Conservation (phyloP, 2,797 vertebrate genomes). For the Pseudopleuronectes americanus region DNA sequence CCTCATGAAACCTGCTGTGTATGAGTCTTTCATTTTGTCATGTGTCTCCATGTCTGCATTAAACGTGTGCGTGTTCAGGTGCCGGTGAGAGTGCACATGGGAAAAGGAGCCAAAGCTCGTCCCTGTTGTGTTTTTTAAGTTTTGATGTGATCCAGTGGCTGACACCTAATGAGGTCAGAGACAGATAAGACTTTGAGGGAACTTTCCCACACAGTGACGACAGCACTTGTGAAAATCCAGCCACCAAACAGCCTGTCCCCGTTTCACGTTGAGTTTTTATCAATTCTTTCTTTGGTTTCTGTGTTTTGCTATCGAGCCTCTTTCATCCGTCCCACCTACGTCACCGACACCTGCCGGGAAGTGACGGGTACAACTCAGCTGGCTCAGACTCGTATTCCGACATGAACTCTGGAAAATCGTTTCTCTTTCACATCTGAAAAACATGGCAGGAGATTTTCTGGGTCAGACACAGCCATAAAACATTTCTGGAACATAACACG, state of each 20-base stretch:
- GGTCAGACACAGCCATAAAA: too few relatives aligned
- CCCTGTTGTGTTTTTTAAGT: constrained; percentile 29
- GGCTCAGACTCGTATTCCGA: too few relatives aligned
- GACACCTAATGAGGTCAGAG: constrained; percentile 64
- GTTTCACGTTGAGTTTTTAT: constrained; percentile 24
- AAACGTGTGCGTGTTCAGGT: constrained; percentile 26
- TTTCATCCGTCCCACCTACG: constrained; percentile 7
- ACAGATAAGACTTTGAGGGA: constrained; percentile 61
- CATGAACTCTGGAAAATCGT: too few relatives aligned
- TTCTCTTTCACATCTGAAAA: too few relatives aligned
- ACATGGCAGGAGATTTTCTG: too few relatives aligned
- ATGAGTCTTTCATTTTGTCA: constrained; percentile 17
- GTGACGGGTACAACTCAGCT: constrained; percentile 5
- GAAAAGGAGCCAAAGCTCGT: constrained; percentile 26
- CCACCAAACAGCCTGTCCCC: constrained; percentile 47
- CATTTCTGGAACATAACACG: too few relatives aligned
- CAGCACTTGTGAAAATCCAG: constrained; percentile 64
- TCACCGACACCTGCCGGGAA: constrained; percentile 37
- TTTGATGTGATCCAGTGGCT: constrained; percentile 20
- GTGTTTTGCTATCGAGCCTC: not conserved
- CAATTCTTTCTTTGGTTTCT: not conserved
- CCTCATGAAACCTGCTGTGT: constrained; percentile 39
- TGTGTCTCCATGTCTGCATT: constrained; percentile 3
- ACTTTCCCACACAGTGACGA: constrained; percentile 75
- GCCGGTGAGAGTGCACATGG: constrained; percentile 15